Evolutionary conservation across 2,797 vertebrate species (phyloP), one percentile per base, ranked within the genome.

Genomic region (Pogonophryne albipinna): DNA sequence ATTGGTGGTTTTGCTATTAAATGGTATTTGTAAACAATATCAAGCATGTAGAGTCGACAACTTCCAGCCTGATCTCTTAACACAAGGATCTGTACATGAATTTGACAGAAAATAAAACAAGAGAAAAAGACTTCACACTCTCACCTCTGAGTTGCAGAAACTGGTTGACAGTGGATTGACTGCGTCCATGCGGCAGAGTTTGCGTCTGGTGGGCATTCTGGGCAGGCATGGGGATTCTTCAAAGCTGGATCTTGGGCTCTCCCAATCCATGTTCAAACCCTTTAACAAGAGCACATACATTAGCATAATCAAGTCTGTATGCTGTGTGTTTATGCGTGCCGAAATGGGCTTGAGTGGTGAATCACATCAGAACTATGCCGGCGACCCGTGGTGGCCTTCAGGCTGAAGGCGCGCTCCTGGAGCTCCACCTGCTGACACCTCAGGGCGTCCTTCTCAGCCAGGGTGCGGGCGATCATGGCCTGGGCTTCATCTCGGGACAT

Each of bases 391-490:
- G 84, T 89, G 17, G 91, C 87, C 16, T 90, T 91, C 20, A 96
- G 83, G 38, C 90, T 86, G 17, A 95, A 95, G 61, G 94, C 80
- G 47, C 83, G 88, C 66, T 96, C 95, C 0, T 95, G 96, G 12
- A 97, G 92, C 86, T 96, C 95, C n/a, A 97, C 92, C 75, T 97
- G 88, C 71, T 95, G 95, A 59, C 92, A 86, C 77, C 96, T 93
- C 53, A 97, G 91, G 0, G 90, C 85, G 82, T 98, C 97, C 91
- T 97, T 98, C 84, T 98, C 96, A 0, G 91, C 80, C 80, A 97
- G 91, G 79, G 87, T 92, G 17, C 92, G 90, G 14, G 96, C 93
- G 10, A 96, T 96, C 85, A 95, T 94, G 63, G 89, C 53, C 90
- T 97, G 96, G 31, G 95, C 95, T 12, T 94, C 91, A 1, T 97